Base-by-base conservation (phyloP, 2,888 invertebrate genomes). In the Drosophila prolongata region DNA sequence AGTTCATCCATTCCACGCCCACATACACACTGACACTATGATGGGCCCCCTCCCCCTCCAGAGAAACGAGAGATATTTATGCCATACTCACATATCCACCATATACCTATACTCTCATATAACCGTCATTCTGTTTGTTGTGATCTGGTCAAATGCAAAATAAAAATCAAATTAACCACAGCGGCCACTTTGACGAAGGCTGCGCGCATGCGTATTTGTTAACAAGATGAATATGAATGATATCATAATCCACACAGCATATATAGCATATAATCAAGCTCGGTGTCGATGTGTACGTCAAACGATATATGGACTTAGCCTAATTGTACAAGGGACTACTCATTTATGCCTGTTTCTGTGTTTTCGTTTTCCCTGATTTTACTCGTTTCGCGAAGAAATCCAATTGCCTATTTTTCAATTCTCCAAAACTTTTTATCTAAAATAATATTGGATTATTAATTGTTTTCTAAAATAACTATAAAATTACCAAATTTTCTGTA, bases 101-200 rank as follows among this genome's bases (percentile, higher is more conserved):
- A 44, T 58, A 53, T 70, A 60, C 19, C 37, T 54, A 57, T 75
- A 74, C 16, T 44, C 62, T 37, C 64, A 54, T 68, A 54, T 75
- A 54, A 61, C 52, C 46, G 55, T 62, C 61, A 57, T 75, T 70
- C 47, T 72, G 56, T 73, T 80, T 82, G 66, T 66, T 66, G 66
- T 77, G 83, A 88, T 86, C 70, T 75, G 82, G 78, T 64, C 78
- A 82, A 82, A 47, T 79, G 74, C 88, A 76, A 76, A 58, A 44
- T 46, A 24, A 14, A 58, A 66, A 69, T 19, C 57, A 43, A 71
- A 74, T n/a, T 77, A 79, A 77, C 66, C 77, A 80, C 73, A 91
- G 91, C 94, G 94, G 94, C 93, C 94, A 93, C 93, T 92, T 93
- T 93, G 93, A 94, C 94, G 91, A 91, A 90, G 94, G 93, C 94